Conservation (phyloP, 2,888 invertebrate species). For the Autographa gamma region DNA sequence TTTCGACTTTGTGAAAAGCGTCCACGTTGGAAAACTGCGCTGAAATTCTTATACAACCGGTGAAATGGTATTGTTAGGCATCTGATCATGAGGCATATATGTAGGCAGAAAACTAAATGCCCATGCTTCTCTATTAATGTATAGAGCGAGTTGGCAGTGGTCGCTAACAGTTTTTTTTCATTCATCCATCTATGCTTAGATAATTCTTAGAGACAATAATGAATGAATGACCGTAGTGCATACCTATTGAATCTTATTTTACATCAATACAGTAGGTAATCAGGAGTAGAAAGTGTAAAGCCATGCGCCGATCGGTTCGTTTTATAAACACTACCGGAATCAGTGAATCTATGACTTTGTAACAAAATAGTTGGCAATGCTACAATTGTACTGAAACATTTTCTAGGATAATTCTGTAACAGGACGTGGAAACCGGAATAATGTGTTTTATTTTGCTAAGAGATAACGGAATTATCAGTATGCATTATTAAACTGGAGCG, state of each 20-base stretch:
- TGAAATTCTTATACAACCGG: no score
- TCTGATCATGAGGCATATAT: no score
- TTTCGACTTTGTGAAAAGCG: no score
- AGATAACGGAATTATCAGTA: constrained; percentile 20
- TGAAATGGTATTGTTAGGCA: no score
- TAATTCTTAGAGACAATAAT: no score
- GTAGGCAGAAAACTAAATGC: no score
- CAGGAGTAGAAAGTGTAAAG: constrained; percentile 46
- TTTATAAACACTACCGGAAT: not conserved
- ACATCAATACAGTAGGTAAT: constrained; percentile 8
- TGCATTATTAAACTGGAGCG: constrained; percentile 19
- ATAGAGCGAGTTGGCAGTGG: no score
- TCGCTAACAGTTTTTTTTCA: no score
- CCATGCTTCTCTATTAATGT: no score
- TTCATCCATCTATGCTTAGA: no score
- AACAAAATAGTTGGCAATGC: not conserved
- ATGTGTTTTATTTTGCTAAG: constrained; percentile 26
- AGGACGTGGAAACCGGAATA: constrained; percentile 12
- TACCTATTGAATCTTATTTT: not conserved
- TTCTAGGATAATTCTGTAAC: not conserved
- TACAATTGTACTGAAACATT: not conserved
- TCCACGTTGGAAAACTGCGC: no score
- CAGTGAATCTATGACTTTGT: not conserved
- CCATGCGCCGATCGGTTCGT: not conserved
- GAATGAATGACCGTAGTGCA: not conserved